Evolutionary conservation across 2,797 vertebrate genomes (phyloP).

Genomic region (Oceanodroma leucorhoa): DNA sequence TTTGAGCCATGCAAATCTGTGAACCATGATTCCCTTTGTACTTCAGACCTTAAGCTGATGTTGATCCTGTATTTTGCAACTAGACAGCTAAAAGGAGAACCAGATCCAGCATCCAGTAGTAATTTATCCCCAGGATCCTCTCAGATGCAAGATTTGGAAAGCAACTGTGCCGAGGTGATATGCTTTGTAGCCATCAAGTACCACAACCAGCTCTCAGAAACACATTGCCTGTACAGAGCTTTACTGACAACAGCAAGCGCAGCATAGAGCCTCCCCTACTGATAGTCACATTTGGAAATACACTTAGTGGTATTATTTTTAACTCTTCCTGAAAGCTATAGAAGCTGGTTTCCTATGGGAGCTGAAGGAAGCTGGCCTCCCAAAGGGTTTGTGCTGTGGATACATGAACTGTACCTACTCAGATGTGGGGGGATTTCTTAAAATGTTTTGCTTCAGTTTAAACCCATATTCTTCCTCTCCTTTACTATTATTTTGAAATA

Average conservation of each 20-base stretch:
- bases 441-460: not conserved
- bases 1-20: not conserved
- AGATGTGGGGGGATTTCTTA: not conserved
- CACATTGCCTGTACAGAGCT: not conserved
- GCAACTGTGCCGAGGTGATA: not conserved
- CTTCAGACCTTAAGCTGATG: not conserved
- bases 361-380: slow-evolving; percentile 13
- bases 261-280: not conserved
- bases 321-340: slow-evolving; percentile 38
- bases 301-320: slow-evolving; percentile 40
- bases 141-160: not conserved
- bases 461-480: not conserved
- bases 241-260: not conserved
- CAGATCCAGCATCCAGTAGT: not conserved
- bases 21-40: not conserved
- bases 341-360: not conserved
- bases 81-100: not conserved
- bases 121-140: not conserved
- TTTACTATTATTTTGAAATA: not conserved
- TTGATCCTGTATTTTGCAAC: not conserved
- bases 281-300: slow-evolving; percentile 35
- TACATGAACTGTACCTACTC: not conserved
- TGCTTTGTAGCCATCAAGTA: not conserved
- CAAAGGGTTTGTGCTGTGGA: not conserved
- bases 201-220: not conserved